A percentile compares a stretch with the other conserved stretches of the same genome.
Conservation (phyloP, 2,113 vertebrate species). For the Bambusicola thoracicus region DNA sequence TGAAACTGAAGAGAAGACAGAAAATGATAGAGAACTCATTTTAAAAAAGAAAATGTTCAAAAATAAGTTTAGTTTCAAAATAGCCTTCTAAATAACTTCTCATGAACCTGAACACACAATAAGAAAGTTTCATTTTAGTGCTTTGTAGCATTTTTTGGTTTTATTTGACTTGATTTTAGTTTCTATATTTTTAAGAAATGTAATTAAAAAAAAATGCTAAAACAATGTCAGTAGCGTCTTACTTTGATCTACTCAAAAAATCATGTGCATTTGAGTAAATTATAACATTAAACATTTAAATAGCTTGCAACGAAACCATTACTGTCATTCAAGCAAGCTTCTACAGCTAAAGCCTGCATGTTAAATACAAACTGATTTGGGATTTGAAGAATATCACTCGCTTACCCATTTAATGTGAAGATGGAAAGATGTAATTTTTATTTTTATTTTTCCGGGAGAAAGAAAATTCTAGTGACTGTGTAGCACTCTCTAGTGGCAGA, state of each 20-base stretch:
- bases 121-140: background rate
- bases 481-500: constrained; percentile 72
- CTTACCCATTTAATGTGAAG: constrained; percentile 61
- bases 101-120: background rate
- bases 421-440: constrained; percentile 24
- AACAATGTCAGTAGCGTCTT: constrained; percentile 63
- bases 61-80: background rate
- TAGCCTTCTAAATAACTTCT: background rate
- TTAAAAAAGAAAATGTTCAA: background rate
- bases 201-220: constrained; percentile 58
- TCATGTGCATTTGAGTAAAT: constrained; percentile 70
- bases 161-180: background rate
- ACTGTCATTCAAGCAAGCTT: constrained; percentile 74
- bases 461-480: constrained; percentile 33
- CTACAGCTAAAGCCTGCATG: constrained; percentile 64
- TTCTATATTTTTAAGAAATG: background rate
- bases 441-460: background rate
- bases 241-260: constrained; percentile 67
- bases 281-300: constrained; percentile 72
- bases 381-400: constrained; percentile 71
- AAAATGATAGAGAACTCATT: background rate
- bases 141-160: background rate
- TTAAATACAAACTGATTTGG: constrained; percentile 69
- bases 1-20: background rate
- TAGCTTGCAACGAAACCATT: constrained; percentile 75